Conservation (phyloP, 2,888 invertebrate species). For the Amphimallon solstitiale region DNA sequence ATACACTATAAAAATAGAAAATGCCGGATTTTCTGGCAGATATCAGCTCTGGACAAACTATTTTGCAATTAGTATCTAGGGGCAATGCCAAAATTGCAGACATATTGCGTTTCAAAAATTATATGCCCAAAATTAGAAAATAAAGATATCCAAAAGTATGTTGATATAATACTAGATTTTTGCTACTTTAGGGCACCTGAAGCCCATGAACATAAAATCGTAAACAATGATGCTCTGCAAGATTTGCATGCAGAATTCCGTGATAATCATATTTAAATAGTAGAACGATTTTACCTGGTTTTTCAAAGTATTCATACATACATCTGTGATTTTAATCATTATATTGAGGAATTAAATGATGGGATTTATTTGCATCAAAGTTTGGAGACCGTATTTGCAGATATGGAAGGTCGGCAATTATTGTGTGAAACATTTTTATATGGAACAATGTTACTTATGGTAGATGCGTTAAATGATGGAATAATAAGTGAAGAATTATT, state of each 20-base stretch:
- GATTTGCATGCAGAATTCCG: conserved; percentile 93
- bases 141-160: conserved; percentile 82
- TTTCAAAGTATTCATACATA: conserved; percentile 97
- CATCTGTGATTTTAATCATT: conserved; percentile 87
- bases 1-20: too few relatives aligned
- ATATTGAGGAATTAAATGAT: conserved; percentile 89
- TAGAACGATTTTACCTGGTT: conserved; percentile 89
- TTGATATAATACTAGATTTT: conserved; percentile 89
- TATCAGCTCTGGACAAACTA: conserved; percentile 91
- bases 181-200: conserved; percentile 92
- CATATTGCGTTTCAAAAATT: conserved; percentile 89
- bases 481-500: conserved; percentile 87
- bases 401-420: conserved; percentile 94
- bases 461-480: conserved; percentile 91
- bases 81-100: conserved; percentile 98
- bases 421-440: conserved; percentile 96
- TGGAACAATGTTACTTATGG: conserved; percentile 90
- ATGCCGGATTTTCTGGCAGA: conserved; percentile 80
- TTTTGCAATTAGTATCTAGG: conserved; percentile 88
- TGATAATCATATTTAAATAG: conserved; percentile 87
- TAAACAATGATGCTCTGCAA: conserved; percentile 80
- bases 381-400: conserved; percentile 86
- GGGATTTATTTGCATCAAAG: conserved; percentile 94
- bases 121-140: conserved; percentile 79
- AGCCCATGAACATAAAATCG: conserved; percentile 87